Base-by-base conservation (phyloP, 2,113 vertebrate species). In the Lethenteron reissneri region DNA sequence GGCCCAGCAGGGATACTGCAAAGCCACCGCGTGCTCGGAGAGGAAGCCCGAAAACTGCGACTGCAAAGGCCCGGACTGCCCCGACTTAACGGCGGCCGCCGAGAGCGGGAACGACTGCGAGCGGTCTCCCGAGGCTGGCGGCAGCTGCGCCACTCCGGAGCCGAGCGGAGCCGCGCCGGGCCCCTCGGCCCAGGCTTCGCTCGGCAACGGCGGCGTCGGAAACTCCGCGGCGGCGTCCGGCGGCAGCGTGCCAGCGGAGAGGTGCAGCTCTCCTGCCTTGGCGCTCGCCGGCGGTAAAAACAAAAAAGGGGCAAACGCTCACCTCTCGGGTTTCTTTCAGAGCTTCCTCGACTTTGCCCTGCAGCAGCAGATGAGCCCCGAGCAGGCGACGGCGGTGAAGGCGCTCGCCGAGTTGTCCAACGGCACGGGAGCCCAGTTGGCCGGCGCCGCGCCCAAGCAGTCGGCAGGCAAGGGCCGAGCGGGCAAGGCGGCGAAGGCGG, bases 311-410 rank as follows among this genome's bases (percentile, higher is more conserved):
- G 9, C n/a, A 25, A 68, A 11, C 64, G 25, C 9, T 68, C 64
- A 68, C n/a, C 64, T 25, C 64, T 68, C 64, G 2, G 25, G 64
- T 68, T 68, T 17, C 25, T 25, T 68, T 25, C 64, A 68, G 25
- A 68, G 64, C 25, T 68, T 68, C 64, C n/a, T 68, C n/a, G 64
- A 17, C 64, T 68, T 68, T 68, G 64, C 64, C n/a, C 64, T 68
- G 2, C 64, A 68, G 25, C 64, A 68, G 25, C 41, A 41, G 41
- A 41, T 41, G 41, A 68, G 64, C 25, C 64, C 64, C 25, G 64
- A 68, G 25, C 64, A 25, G n/a, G 64, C 64, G n/a, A 68, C 64
- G 10, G 64, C 64, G n/a, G 64, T 68, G 64, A n/a, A 25, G 10
- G 64, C 64, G n/a, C 64, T 68, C 10, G 64, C 25, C n/a, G 64